Base-by-base conservation (phyloP, 2,113 vertebrate species). In the Pelmatolapia mariae region DNA sequence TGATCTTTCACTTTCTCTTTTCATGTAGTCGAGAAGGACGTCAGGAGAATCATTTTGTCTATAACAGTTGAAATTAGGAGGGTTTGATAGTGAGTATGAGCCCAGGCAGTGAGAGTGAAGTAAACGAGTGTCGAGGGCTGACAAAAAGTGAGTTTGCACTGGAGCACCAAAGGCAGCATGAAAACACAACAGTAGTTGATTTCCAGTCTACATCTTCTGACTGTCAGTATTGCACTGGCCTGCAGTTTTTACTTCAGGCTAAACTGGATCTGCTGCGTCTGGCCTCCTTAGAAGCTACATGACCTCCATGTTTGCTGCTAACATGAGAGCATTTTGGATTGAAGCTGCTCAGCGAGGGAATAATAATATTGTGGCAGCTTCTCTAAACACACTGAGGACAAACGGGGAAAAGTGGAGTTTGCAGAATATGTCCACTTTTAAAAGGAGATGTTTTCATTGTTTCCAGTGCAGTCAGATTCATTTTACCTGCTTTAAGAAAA, bases 171-270 rank as follows among this genome's bases (percentile, higher is more conserved):
- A 73, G 0, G 66, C 66, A 1, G 66, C 3, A 16, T 24, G 36
- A 10, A 43, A 1, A 71, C n/a, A 71, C n/a, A 43, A 9, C 22
- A 31, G 15, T 15, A 29, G 15, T 3, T 16, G 4, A 16, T 29
- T 18, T 29, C 15, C 26, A 26, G 7, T 29, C 56, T 5, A 59
- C 54, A 24, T 71, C 5, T 68, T 71, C 66, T 26, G 29, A 1
- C 15, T 33, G 6, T 52, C 52, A n/a, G 52, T 53, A 1, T n/a
- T 10, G 8, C 0, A 2, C 43, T 2, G 9, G 43, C 24, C 43
- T 78, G 24, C 71, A 78, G 33, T 7, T 66, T 66, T 1, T 63
- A 12, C 29, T 36, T 45, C 40, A 26, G 43, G 12, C 40, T 47
- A 11, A 26, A 26, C 22, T 3, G 22, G 15, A 19, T 18, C 40